phyloP scores from a whole-genome alignment of 2,797 vertebrate species.

The Carapus acus region DNA sequence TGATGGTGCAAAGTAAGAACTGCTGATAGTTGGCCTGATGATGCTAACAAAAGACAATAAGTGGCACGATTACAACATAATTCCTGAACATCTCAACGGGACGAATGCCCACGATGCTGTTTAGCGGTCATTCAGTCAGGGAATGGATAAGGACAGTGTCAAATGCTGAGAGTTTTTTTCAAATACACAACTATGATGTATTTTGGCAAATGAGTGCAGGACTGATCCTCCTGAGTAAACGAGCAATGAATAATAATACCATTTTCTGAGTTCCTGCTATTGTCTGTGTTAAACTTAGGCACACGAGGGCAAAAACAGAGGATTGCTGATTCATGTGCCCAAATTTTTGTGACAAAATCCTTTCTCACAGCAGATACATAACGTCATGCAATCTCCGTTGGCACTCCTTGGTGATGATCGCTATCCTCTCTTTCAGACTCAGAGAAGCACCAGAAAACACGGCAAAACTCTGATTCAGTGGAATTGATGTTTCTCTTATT shows the following conservation, averaged over 20 bases:
- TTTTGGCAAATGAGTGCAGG: conserved; percentile 5
- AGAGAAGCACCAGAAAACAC: not conserved
- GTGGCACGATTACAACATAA: no score
- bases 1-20: no score
- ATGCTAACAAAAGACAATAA: no score
- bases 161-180: conserved; percentile 5
- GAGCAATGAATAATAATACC: conserved; percentile 43
- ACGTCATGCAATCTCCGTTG: conserved; percentile 5
- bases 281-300: conserved; percentile 19
- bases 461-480: no score
- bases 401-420: not conserved
- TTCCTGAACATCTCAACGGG: not conserved
- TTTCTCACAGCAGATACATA: conserved; percentile 18
- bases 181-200: conserved; percentile 2
- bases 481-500: no score
- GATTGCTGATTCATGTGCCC: conserved; percentile 31
- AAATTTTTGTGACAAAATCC: conserved; percentile 38
- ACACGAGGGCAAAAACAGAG: not conserved
- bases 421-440: not conserved
- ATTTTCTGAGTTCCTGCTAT: conserved; percentile 41
- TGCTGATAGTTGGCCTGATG: no score
- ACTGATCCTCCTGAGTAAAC: conserved; percentile 23
- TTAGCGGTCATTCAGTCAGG: conserved; percentile 14
- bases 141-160: no score
- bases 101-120: conserved; percentile 14